Base-by-base conservation (phyloP, 2,113 vertebrate genomes). In the Progne subis region DNA sequence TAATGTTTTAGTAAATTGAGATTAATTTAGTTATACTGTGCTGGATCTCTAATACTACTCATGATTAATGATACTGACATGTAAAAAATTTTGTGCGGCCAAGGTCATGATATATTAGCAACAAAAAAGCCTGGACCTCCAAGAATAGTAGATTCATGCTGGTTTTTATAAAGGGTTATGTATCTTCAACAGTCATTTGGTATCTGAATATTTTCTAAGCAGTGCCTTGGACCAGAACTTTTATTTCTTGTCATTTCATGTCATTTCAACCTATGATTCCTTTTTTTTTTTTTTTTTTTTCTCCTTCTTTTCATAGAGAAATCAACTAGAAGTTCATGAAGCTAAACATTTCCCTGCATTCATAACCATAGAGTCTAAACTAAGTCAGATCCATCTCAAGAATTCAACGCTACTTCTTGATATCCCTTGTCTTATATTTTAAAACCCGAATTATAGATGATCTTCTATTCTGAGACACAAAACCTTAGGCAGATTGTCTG, bases 1-100 rank as follows among this genome's bases (percentile, higher is more conserved):
- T 97, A 97, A 96, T 96, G 46, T 94, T 98, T 97, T 81, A 95
- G 92, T 94, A 98, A 97, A 98, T 96, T 95, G 91, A 97, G 90
- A 97, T 97, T 98, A 96, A 97, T 98, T 97, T 95, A 94, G 95
- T 97, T 97, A 96, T 94, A 96, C 91, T 87, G 68, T 86, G 49
- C 78, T 95, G 83, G 41, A 97, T 95, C 89, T 86, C 92, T 97
- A 96, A 95, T 90, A 95, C 6, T 15, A 76, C n/a, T 95, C 92
- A 94, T 96, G 96, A 97, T 97, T 97, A 97, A 98, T 98, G 92
- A 95, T 74, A 80, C 46, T 82, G 90, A n/a, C 31, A 52, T 64
- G n/a, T 69, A 82, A 94, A n/a, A 94, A 91, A 75, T 79, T 56
- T 82, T 96, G 77, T 80, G 60, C 24, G 8, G 65, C 57, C 91